Base-by-base conservation (phyloP, 2,113 vertebrate species). In the Microtus richardsoni region DNA sequence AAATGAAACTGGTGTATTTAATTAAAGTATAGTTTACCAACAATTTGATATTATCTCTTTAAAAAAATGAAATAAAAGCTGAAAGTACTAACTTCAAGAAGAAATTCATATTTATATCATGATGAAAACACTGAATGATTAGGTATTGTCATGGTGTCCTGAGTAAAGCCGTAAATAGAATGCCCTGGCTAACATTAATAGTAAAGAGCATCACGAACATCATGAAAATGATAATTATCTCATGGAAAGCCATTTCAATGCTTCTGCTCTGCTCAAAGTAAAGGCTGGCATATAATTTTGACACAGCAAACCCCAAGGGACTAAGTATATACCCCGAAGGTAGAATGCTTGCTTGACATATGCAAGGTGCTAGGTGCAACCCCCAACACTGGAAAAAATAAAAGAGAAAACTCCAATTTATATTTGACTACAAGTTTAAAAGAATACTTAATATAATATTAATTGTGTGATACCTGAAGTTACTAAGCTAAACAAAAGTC, bases 191-290 rank as follows among this genome's bases (percentile, higher is more conserved):
- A 89, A 96, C 73, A 96, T 66, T 95, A 86, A 82, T 85, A 85
- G 33, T 94, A 88, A 83, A 96, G 73, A 66, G 26, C 82, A 91
- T 19, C 91, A 88, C 88, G 91, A 89, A 79, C 14, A n/a, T 44
- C 79, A 96, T 83, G 85, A 97, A 95, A 41, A 49, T 95, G 60
- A 83, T 19, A 89, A 73, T 96, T 49, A 96, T 97, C 93, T 95
- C 91, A 92, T 24, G 83, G 89, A 73, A 52, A 87, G 70, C 14
- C 79, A 91, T 87, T 91, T 41, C 22, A 70, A 92, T 97, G 83
- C 74, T 97, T 96, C 94, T 89, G 88, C 88, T 80, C 89, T 97
- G n/a, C 95, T 66, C 92, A 98, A 98, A 97, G 93, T 96, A 97
- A 97, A 92, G 80, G 79, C 92, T 73, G 39, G 74, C 17, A 39